phyloP scores from a whole-genome alignment of 2,113 vertebrate species.

The Conger conger region DNA sequence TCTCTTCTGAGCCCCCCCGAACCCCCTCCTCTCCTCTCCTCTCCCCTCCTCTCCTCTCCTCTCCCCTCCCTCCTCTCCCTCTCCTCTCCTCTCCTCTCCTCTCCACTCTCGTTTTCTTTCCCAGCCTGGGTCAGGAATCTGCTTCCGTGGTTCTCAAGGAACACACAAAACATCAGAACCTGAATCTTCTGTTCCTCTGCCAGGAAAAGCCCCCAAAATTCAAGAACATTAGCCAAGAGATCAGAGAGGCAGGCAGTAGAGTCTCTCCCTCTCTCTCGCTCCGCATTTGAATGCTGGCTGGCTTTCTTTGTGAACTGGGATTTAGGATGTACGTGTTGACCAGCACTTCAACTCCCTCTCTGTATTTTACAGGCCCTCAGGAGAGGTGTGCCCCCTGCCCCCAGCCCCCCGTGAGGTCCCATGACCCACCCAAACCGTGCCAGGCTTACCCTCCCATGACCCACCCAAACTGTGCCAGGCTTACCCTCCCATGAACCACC shows the following conservation, averaged over 20 bases:
- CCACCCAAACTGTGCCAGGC: slow-evolving; percentile 3
- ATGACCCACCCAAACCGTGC: neutral
- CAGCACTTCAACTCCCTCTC: slow-evolving; percentile 26
- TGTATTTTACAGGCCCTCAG: slow-evolving; percentile 15
- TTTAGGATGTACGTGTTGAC: neutral
- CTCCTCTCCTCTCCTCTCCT: neutral
- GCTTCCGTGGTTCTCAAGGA: slow-evolving; percentile 15
- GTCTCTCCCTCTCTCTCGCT: neutral
- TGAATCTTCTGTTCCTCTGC: slow-evolving; percentile 29
- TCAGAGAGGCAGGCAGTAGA: neutral
- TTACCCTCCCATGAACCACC: too few species aligned
- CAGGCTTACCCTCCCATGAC: neutral
- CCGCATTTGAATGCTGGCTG: neutral
- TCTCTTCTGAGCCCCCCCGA: neutral
- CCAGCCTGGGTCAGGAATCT: neutral
- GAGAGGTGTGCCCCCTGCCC: slow-evolving; percentile 10
- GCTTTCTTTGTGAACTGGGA: neutral
- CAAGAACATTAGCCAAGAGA: slow-evolving; percentile 14
- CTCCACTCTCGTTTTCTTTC: slow-evolving; percentile 10
- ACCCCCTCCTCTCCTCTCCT: slow-evolving; percentile 9
- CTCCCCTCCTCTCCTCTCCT: neutral
- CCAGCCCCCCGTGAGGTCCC: neutral
- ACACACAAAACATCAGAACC: neutral
- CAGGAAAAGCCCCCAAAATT: slow-evolving; percentile 18
- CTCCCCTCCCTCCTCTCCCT: neutral